Percentiles rank a stretch among this genome's conserved stretches.
phyloP scores from a whole-genome alignment of 2,888 invertebrate species.

The Drosophila sordidula region DNA sequence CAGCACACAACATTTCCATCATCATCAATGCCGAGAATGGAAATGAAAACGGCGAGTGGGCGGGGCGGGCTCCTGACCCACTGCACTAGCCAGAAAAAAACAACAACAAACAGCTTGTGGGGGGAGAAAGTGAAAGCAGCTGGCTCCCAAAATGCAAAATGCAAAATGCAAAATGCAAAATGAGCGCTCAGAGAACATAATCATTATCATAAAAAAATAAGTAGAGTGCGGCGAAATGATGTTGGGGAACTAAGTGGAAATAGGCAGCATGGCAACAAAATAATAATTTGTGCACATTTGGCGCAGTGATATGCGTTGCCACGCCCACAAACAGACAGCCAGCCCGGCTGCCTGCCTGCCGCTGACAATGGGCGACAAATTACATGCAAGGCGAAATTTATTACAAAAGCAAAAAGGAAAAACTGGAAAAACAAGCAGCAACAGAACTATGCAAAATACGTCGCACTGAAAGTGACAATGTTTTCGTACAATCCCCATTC shows the following conservation, averaged over 20 bases:
- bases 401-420: constrained; percentile 32
- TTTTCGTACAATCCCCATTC: constrained; percentile 15
- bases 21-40: constrained; percentile 25
- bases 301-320: constrained; percentile 40
- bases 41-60: constrained; percentile 23
- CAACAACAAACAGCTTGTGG: constrained; percentile 11
- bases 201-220: constrained; percentile 66
- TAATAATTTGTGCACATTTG: constrained; percentile 53
- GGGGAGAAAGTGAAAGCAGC: constrained; percentile 43
- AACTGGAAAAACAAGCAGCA: constrained; percentile 10
- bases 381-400: constrained; percentile 67
- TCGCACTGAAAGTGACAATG: constrained; percentile 67
- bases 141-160: constrained; percentile 59
- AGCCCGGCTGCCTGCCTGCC: constrained; percentile 15
- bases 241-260: constrained; percentile 19
- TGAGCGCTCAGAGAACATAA: constrained; percentile 58
- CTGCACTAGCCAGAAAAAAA: constrained; percentile 11
- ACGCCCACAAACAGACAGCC: constrained; percentile 26
- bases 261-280: constrained; percentile 30
- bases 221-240: constrained; percentile 24
- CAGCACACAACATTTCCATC: constrained; percentile 38
- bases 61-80: constrained; percentile 1
- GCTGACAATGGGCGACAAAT: constrained; percentile 74
- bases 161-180: constrained; percentile 67
- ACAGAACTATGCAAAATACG: constrained; percentile 63